Base-by-base conservation (phyloP, 2,113 vertebrate species). In the Albula glossodonta region DNA sequence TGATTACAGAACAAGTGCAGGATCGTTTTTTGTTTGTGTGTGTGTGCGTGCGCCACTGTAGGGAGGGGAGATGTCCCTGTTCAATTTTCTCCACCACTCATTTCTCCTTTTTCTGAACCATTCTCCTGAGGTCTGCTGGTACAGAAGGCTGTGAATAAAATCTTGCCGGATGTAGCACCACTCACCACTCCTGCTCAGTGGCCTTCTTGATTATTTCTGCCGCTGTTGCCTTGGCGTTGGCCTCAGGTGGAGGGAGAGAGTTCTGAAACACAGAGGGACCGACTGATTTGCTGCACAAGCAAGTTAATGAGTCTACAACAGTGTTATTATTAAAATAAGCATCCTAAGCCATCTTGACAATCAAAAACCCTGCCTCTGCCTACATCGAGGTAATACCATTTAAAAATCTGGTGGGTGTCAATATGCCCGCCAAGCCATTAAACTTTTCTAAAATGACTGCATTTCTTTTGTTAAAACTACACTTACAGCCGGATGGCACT, bases 171-270 rank as follows among this genome's bases (percentile, higher is more conserved):
- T 13, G 4, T n/a, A 50, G 25, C 31, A 77, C 78, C 13, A 86
- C 93, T 91, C 87, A 99, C 98, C 98, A 98, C 88, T 95, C 93
- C 10, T 95, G 93, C 60, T 94, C 90, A 0, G 85, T 86, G 90
- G 86, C 91, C 88, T 91, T 83, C 91, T 92, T 91, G 92, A 86
- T 92, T 91, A 90, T 90, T 78, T 95, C 94, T 84, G 94, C 90
- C 1, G 89, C 90, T 92, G 93, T 94, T 87, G 96, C 95, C 22
- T 94, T 89, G 78, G 92, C 91, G 90, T 93, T 93, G 88, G 96
- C 93, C 91, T 96, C 95, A 87, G 94, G 94, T 31, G 93, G 93
- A 25, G 94, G 94, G 87, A 96, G 94, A 1, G 92, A 90, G 66
- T 95, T 94, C 98, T 99, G 92, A 56, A 90, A 91, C 80, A 85